A percentile compares a stretch with the other conserved stretches of the same genome.
Evolutionary conservation across 2,797 vertebrate genomes (phyloP).

Genomic region (Carcharodon carcharias): DNA sequence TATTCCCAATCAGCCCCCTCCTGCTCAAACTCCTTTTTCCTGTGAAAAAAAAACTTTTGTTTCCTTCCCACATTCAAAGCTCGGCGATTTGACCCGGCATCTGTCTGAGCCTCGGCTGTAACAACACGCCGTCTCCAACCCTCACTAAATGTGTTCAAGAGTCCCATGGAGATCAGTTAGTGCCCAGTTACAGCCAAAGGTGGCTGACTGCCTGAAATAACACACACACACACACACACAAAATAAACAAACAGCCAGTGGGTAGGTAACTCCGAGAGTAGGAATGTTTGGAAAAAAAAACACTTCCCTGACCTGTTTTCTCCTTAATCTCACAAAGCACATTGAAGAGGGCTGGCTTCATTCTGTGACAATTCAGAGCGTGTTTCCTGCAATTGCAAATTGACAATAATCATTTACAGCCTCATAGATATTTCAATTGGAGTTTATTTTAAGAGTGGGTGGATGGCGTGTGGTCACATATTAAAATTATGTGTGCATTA

Average conservation of each 20-base stretch:
- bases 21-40: not conserved
- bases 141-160: not conserved
- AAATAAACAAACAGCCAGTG: not conserved
- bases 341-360: slow-evolving; percentile 89
- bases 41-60: not conserved
- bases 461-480: not conserved
- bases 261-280: not conserved
- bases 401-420: not conserved
- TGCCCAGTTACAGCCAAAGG: not conserved
- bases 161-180: not conserved
- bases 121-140: too few species aligned
- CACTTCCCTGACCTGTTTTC: slow-evolving; percentile 70
- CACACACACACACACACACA: not conserved
- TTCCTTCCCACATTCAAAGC: not conserved
- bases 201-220: too few species aligned
- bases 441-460: not conserved
- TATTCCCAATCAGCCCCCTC: too few species aligned
- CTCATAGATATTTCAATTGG: not conserved
- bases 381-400: slow-evolving; percentile 70
- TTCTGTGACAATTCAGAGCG: slow-evolving; percentile 85
- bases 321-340: slow-evolving; percentile 90
- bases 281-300: not conserved
- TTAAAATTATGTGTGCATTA: not conserved
- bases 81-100: not conserved
- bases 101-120: too few species aligned